These are phyloP conservation scores for zebrafish (Danio rerio) DNA, from an alignment of 2,113 vertebrate species.

Conservation along the genomic window DNA sequence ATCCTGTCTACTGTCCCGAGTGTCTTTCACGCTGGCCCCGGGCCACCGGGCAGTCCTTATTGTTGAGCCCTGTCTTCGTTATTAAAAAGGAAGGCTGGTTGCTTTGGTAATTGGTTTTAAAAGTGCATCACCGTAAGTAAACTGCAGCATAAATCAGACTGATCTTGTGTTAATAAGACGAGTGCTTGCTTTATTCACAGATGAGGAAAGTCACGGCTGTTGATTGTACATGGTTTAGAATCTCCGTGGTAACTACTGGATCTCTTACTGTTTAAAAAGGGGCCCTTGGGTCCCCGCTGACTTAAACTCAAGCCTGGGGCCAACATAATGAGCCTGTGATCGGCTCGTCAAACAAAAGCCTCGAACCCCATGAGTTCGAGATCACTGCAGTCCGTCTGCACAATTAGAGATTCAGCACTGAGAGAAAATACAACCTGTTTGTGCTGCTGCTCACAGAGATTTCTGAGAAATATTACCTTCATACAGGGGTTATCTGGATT, in stretches of 20 bases:
- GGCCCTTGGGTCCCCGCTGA: constrained; percentile 25
- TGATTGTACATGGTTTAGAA: not conserved
- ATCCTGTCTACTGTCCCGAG: no score
- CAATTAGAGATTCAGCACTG: not conserved
- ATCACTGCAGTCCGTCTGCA: constrained; percentile 5
- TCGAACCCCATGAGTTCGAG: constrained; percentile 6
- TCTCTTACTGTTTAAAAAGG: constrained; percentile 27
- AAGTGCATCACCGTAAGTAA: not conserved
- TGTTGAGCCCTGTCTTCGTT: not conserved
- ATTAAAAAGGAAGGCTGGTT: not conserved
- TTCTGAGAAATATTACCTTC: not conserved
- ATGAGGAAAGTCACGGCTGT: constrained; percentile 1
- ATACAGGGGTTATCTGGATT: not conserved
- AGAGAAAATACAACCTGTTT: constrained; percentile 7
- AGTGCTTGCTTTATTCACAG: not conserved
- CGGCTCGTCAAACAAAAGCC: constrained; percentile 23
- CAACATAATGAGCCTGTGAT: constrained; percentile 30
- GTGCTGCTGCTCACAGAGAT: not conserved
- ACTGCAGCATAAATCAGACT: not conserved
- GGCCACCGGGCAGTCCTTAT: no score
- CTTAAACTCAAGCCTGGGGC: constrained; percentile 18
- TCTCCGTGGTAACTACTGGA: constrained; percentile 33
- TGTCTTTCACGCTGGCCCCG: no score
- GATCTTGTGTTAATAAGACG: not conserved
- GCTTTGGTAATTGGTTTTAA: not conserved